Conservation (phyloP, 1,140 invertebrate species). For the Heliconius congener region DNA sequence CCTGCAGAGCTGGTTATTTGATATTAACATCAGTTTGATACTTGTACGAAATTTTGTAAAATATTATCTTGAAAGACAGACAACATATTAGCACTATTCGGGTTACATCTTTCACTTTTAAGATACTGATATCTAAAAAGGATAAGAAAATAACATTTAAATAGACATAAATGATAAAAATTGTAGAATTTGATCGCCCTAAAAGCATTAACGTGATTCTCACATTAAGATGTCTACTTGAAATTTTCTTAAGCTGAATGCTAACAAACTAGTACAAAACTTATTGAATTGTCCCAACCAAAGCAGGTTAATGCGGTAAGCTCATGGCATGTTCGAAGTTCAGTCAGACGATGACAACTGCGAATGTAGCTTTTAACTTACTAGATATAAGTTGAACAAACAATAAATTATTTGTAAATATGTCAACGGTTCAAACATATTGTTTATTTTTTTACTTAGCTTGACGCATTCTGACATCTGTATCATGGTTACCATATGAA, state of each 20-base stretch:
- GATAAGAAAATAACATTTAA: no score
- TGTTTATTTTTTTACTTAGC: no score
- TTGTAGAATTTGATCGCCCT: not conserved
- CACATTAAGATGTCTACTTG: not conserved
- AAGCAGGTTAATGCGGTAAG: conserved; percentile 33
- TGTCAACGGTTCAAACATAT: not conserved
- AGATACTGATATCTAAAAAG: no score
- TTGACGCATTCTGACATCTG: no score
- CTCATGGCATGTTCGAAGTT: conserved; percentile 39
- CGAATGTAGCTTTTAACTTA: conserved; percentile 20
- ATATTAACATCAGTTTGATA: no score
- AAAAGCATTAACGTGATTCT: not conserved
- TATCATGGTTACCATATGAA: no score
- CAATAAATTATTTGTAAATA: not conserved
- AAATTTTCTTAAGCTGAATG: conserved; percentile 17
- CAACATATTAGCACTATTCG: no score
- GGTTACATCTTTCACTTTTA: no score
- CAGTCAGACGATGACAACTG: conserved; percentile 32
- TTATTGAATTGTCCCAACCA: conserved; percentile 24
- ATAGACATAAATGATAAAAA: no score
- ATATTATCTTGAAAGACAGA: no score
- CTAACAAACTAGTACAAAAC: conserved; percentile 20
- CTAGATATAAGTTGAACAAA: conserved; percentile 11
- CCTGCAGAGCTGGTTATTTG: no score
- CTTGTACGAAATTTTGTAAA: no score